phyloP scores from a whole-genome alignment of 2,797 vertebrate species.

The Staurois parvus region DNA sequence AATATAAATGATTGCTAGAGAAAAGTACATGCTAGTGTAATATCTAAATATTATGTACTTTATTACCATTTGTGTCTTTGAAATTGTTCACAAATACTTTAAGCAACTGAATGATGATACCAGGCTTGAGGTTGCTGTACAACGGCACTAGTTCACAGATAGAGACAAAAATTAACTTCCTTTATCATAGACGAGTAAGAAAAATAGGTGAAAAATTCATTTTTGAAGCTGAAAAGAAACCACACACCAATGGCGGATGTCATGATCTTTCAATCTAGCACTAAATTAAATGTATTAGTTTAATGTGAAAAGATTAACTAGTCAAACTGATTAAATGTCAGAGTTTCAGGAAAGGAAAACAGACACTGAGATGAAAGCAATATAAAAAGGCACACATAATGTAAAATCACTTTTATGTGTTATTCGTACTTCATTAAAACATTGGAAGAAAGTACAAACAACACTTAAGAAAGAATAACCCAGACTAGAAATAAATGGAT shows the following conservation, averaged over 20 bases:
- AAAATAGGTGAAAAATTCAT: constrained; percentile 39
- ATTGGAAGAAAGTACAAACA: background rate
- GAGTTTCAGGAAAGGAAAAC: background rate
- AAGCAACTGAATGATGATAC: too few species aligned
- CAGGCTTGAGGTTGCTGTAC: too few species aligned
- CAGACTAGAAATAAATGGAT: background rate
- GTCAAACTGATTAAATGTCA: constrained; percentile 8
- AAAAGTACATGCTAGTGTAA: too few species aligned
- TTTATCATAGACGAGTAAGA: background rate
- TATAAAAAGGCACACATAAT: background rate
- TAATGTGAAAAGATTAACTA: constrained; percentile 20
- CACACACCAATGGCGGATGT: constrained; percentile 5
- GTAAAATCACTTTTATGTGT: background rate
- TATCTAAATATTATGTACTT: too few species aligned
- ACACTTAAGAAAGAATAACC: background rate
- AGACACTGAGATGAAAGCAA: background rate
- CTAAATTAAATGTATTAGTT: constrained; percentile 26
- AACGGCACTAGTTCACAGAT: constrained; percentile 17
- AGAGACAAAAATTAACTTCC: constrained; percentile 19
- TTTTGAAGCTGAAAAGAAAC: constrained; percentile 31
- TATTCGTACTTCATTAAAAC: background rate
- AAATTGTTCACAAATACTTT: too few species aligned
- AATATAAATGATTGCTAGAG: too few species aligned
- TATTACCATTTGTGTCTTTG: too few species aligned
- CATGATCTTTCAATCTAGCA: constrained; percentile 28